phyloP scores from a whole-genome alignment of 2,113 vertebrate species.

The Danionella cerebrum region DNA sequence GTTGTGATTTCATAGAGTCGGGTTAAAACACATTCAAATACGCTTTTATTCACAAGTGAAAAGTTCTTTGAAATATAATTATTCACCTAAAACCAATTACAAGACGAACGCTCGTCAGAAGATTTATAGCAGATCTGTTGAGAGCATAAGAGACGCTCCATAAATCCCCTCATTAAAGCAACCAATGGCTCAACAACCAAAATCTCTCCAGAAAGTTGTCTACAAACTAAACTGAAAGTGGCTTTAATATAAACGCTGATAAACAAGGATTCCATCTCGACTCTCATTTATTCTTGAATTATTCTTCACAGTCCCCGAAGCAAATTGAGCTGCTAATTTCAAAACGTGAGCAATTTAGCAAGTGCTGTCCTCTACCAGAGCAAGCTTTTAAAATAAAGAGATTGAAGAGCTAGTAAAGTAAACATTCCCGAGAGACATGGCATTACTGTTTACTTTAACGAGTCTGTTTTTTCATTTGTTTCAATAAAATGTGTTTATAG shows the following conservation, averaged over 20 bases:
- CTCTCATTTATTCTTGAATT: not conserved
- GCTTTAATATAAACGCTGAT: not conserved
- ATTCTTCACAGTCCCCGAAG: not conserved
- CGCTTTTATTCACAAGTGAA: too few species aligned
- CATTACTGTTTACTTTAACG: conserved; percentile 28
- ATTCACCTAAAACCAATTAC: too few species aligned
- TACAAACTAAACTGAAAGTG: not conserved
- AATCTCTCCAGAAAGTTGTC: not conserved
- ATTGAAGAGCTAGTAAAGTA: conserved; percentile 22
- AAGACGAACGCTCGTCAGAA: too few species aligned
- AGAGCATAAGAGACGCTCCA: not conserved
- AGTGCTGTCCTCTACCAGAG: not conserved
- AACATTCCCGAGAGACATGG: not conserved
- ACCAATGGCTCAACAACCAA: not conserved
- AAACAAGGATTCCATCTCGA: not conserved
- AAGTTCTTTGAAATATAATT: too few species aligned
- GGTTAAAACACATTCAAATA: too few species aligned
- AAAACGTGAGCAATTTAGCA: too few species aligned
- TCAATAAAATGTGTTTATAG: conserved; percentile 11
- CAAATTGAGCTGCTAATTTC: conserved; percentile 3
- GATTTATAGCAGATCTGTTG: not conserved
- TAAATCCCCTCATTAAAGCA: not conserved
- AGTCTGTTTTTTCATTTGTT: conserved; percentile 2
- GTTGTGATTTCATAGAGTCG: too few species aligned
- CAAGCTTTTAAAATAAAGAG: conserved; percentile 9